Evolutionary conservation across 2,113 vertebrate genomes (phyloP).

Genomic region (Lutjanus erythropterus): DNA sequence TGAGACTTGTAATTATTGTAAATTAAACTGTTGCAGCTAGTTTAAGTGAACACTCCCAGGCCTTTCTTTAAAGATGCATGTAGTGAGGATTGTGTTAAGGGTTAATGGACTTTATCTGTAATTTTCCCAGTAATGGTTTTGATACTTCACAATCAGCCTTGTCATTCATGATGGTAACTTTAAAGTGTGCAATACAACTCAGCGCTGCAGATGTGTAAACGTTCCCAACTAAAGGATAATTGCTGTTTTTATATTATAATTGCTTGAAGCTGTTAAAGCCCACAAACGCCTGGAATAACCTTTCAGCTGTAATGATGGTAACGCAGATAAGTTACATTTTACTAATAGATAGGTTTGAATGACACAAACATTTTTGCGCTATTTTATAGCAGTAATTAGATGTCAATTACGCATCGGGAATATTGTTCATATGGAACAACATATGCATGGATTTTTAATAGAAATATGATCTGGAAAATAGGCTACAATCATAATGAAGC

Average conservation of each 20-base stretch:
- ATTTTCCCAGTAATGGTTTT: slow-evolving; percentile 8
- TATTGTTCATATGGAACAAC: background rate
- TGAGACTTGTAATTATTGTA: slow-evolving; percentile 3
- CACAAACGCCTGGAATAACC: slow-evolving; percentile 1
- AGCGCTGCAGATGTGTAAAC: background rate
- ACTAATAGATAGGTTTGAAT: slow-evolving; percentile 16
- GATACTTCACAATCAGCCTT: background rate
- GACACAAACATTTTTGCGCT: slow-evolving; percentile 1
- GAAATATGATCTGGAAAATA: background rate
- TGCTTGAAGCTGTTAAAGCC: background rate
- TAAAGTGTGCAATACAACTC: background rate
- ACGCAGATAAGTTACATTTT: slow-evolving; percentile 15
- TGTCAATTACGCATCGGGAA: background rate
- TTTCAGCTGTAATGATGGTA: background rate
- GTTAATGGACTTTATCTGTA: slow-evolving; percentile 18
- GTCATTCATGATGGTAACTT: background rate
- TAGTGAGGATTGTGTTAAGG: slow-evolving; percentile 4
- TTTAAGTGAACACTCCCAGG: background rate
- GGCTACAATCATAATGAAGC: slow-evolving; percentile 7
- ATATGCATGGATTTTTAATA: background rate
- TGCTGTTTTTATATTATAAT: slow-evolving; percentile 17
- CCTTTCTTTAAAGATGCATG: slow-evolving; percentile 10
- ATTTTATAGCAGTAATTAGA: slow-evolving; percentile 19
- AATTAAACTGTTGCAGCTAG: background rate
- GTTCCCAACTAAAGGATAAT: background rate